Evolutionary conservation across 2,113 vertebrate genomes (phyloP), one percentile per base, ranked within the genome.

Genomic region (Lasiurus cinereus): DNA sequence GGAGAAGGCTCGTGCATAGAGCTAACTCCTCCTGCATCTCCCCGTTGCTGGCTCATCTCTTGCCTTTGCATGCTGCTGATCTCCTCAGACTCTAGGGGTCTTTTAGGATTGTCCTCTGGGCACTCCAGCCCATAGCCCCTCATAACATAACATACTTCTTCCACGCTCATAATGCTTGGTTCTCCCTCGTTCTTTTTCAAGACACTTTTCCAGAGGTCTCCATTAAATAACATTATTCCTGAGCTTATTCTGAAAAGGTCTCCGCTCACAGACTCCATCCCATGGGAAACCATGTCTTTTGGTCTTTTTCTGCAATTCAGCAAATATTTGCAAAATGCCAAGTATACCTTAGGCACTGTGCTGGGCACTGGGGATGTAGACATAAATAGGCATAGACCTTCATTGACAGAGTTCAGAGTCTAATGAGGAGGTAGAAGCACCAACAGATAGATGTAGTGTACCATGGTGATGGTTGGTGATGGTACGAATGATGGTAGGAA

Each of bases 381-480:
- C 16, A 0, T 56, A 21, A 39, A 14, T 9, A 87, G 43, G 59
- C n/a, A 22, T 7, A 36, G 9, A 13, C n/a, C 24, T 78, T 39
- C 66, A 21, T 64, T 84, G 59, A 3, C n/a, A 50, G 72, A n/a
- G 36, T 22, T 88, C 46, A 33, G 5, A 2, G 46, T 73, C 50
- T 39, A 29, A 13, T 62, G 15, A 69, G 27, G 77, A 83, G 9
- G 14, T 14, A 56, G 70, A 19, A 21, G 36, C 15, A 0, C 21
- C 18, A 8, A 36, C 43, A 70, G 54, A 33, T 14, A 12, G 9
- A 43, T 43, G 33, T 73, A 1, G 2, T 33, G 13, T 3, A 56
- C 33, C 0, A 1, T 1, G 0, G 72, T 16, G 77, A 31, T 54
- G 31, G 64, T 10, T 13, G 29, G 22, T 33, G 52, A 19, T 52